These are phyloP conservation scores for Drosophila arawakana DNA, from an alignment of 1,140 invertebrate species.

Conservation along the genomic window DNA sequence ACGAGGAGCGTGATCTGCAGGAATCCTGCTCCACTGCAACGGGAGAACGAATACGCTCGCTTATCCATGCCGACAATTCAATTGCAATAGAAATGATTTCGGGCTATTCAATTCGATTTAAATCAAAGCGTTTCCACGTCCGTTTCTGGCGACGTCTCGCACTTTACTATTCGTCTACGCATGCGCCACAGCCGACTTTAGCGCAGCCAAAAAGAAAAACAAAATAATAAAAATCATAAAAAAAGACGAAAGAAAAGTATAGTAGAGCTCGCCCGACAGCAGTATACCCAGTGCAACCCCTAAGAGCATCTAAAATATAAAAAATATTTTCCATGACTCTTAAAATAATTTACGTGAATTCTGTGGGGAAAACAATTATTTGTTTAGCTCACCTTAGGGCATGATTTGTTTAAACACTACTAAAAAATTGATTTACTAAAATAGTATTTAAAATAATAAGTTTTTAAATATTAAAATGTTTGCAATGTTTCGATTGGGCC, in stretches of 20 bases:
- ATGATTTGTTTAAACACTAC: too few relatives aligned
- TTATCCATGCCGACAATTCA: conserved; percentile 7
- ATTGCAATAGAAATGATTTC: neutral
- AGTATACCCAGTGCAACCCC: too few relatives aligned
- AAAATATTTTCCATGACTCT: too few relatives aligned
- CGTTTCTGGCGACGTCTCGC: conserved; percentile 72
- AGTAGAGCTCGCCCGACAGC: too few relatives aligned
- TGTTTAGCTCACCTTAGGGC: too few relatives aligned
- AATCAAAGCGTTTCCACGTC: conserved; percentile 59
- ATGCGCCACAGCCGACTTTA: conserved; percentile 60
- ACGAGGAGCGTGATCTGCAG: conserved; percentile 2
- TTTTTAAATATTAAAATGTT: too few relatives aligned
- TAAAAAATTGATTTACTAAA: too few relatives aligned
- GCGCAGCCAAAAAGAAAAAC: conserved; percentile 53
- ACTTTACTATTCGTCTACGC: conserved; percentile 80
- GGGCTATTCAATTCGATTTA: conserved; percentile 8
- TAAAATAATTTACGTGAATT: too few relatives aligned
- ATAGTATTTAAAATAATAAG: too few relatives aligned
- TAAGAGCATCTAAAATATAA: too few relatives aligned
- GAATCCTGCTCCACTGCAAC: conserved; percentile 5
- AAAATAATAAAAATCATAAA: conserved; percentile 40
- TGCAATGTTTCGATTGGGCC: too few relatives aligned
- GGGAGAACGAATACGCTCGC: conserved; percentile 1
- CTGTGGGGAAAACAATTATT: too few relatives aligned
- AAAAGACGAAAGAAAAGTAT: conserved; percentile 28